Conservation (phyloP, 2,888 invertebrate genomes). For the Teinopalpus imperialis region DNA sequence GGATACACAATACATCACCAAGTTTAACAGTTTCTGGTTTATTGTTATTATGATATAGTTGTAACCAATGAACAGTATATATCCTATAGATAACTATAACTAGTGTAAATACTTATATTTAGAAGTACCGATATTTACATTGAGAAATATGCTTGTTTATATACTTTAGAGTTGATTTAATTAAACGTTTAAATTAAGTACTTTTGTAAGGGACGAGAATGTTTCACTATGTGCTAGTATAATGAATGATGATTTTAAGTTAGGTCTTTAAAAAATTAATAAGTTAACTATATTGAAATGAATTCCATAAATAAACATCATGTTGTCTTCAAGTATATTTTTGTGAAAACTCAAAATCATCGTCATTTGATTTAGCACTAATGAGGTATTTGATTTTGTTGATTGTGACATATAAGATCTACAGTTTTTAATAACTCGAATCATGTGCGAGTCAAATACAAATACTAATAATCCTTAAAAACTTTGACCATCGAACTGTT, state of each 20-base stretch:
- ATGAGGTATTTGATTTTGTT: background rate
- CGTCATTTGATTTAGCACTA: conserved; percentile 20
- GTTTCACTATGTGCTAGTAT: background rate
- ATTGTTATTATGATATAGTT: background rate
- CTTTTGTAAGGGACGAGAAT: conserved; percentile 6
- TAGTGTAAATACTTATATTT: conserved; percentile 15
- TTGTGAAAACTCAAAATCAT: background rate
- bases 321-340: too few relatives aligned
- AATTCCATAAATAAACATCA: too few relatives aligned
- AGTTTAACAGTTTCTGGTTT: background rate
- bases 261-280: too few relatives aligned
- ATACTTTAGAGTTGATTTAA: too few relatives aligned
- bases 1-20: conserved; percentile 7
- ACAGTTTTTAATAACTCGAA: too few relatives aligned
- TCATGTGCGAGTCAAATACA: too few relatives aligned
- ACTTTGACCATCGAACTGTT: too few relatives aligned
- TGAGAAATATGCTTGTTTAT: conserved; percentile 11
- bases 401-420: conserved; percentile 3
- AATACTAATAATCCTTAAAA: too few relatives aligned
- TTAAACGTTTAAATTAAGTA: too few relatives aligned
- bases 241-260: conserved; percentile 15
- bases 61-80: background rate
- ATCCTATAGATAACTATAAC: conserved; percentile 10
- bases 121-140: conserved; percentile 2
- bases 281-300: too few relatives aligned